Evolutionary conservation across 2,797 vertebrate genomes (phyloP), one percentile per base, ranked within the genome.

Genomic region (Mormyrops boulengeri): DNA sequence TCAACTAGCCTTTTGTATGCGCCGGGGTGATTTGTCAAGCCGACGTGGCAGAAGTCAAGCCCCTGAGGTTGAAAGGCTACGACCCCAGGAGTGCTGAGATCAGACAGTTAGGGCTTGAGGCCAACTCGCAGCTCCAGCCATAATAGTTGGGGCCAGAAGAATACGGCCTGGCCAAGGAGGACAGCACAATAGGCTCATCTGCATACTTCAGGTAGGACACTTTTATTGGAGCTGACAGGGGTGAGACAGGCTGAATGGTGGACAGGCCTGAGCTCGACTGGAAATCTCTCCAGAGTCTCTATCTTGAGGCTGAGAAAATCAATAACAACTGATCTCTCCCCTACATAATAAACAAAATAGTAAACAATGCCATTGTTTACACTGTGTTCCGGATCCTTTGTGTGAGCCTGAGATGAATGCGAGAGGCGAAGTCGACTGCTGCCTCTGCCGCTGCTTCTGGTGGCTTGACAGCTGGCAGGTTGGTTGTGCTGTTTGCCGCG

Each of bases 141-240:
- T 97, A 96, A 97, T 97, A 96, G 96, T 96, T 95, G 96, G 93
- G 93, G 91, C 93, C 92, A 92, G 95, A 97, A 98, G 97, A 99
- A 98, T 98, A 95, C 94, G 90, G 93, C 93, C 93, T 91, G 94
- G 89, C 90, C 88, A 94, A 92, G 94, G 95, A 94, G 96, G 94
- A 95, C 95, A 96, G 93, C 97, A 98, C 97, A 98, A 97, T 95
- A 96, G 94, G 93, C 95, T 97, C 94, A 98, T 99, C 95, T 99
- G 95, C 97, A 98, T 98, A 98, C 96, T 98, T 98, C 98, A 99
- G 98, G 98, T 99, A 98, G 94, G 96, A 95, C 96, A 97, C 96
- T 97, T 97, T 98, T 97, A 99, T 98, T 96, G 96, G 96, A 98
- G 96, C 96, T 98, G 98, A 99, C 98, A 99, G 95, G 96, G 97